These are phyloP conservation scores for Periplaneta americana DNA, from an alignment of 1,140 invertebrate species.

Conservation along the genomic window DNA sequence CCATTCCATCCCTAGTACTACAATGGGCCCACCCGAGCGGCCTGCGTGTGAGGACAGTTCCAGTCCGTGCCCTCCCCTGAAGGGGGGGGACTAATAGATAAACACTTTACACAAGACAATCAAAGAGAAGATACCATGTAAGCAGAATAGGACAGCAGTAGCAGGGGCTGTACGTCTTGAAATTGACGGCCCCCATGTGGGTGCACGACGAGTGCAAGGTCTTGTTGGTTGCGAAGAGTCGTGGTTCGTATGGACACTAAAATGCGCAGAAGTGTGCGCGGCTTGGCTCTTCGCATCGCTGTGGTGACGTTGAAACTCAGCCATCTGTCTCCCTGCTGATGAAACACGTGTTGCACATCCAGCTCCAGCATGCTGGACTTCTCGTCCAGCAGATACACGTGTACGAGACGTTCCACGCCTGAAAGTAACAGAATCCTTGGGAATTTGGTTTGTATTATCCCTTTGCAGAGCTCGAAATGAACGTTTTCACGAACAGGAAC, in stretches of 20 bases:
- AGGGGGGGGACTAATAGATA: too few relatives aligned
- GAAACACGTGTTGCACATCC: constrained; percentile 10
- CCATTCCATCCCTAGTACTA: too few relatives aligned
- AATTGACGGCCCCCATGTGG: constrained; percentile 31
- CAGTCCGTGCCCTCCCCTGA: too few relatives aligned
- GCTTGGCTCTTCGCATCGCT: constrained; percentile 21
- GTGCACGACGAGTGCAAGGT: constrained; percentile 33
- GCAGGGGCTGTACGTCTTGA: constrained; percentile 11
- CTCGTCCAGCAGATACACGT: constrained; percentile 30
- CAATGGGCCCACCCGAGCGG: too few relatives aligned
- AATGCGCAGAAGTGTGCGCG: constrained; percentile 28
- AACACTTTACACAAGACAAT: too few relatives aligned
- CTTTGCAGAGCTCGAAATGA: too few relatives aligned
- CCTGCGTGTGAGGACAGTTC: too few relatives aligned
- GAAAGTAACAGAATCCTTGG: too few relatives aligned
- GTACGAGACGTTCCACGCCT: constrained; percentile 15
- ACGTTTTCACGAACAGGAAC: too few relatives aligned
- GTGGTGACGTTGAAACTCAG: constrained; percentile 37
- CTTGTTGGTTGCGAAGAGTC: constrained; percentile 24
- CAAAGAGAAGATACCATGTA: not conserved
- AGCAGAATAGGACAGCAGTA: not conserved
- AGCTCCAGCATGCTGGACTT: not conserved
- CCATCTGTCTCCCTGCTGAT: constrained; percentile 35
- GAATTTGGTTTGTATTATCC: too few relatives aligned
- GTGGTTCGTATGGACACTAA: constrained; percentile 24